Evolutionary conservation across 2,113 vertebrate species (phyloP), one percentile per base, ranked within the genome.

Genomic region (Bolborhynchus lineola): DNA sequence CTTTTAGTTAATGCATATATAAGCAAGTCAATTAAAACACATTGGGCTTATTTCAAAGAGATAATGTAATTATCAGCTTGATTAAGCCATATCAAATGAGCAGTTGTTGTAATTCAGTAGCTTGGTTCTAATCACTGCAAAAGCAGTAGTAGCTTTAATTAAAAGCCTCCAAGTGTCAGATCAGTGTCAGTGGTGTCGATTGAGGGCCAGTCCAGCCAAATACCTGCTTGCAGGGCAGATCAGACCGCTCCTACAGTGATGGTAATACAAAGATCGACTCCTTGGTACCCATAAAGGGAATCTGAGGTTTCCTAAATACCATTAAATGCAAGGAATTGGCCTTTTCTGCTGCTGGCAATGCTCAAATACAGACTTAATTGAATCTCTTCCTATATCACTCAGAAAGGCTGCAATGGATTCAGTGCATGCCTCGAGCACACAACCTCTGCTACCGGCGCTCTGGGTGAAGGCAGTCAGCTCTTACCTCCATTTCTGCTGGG

Each of bases 51-150:
- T 96, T 96, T 97, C 94, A 95, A 88, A 97, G 87, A 95, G 92
- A 97, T 97, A 96, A 96, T 97, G 91, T 95, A 93, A 97, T 97
- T 97, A 96, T 96, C 90, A 86, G 95, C 94, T 95, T 96, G 95
- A 96, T 96, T 97, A 97, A 96, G 76, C 96, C 88, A 75, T 94
- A 88, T 85, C 88, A 94, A 96, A 92, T 86, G 82, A 97, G 70
- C 68, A 31, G 84, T 91, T 89, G 91, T 91, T 82, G 77, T 92
- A 67, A 94, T 93, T 93, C 37, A 0, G 64, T 35, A 65, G 88
- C 88, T 94, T 94, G 96, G 90, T 92, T 94, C 93, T 96, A 77
- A 85, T 90, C 55, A 18, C 83, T 71, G 90, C 75, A 69, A 69
- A 79, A 93, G 90, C 96, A 92, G 82, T 85, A 50, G 71, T 37